Evolutionary conservation across 1,140 invertebrate genomes (phyloP).

Genomic region (Zeugodacus cucurbitae): DNA sequence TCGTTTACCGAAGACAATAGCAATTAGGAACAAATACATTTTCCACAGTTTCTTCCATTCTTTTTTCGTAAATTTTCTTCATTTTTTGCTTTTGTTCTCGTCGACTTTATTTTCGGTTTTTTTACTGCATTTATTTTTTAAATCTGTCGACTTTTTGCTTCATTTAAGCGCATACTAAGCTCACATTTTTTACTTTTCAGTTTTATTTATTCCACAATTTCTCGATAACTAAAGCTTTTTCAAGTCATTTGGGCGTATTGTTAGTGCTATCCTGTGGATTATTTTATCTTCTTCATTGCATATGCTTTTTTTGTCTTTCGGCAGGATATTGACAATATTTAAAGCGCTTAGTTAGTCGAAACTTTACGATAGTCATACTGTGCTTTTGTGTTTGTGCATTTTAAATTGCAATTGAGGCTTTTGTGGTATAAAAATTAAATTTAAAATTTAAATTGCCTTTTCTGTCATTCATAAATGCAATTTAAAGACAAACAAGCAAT

Average conservation of each 20-base stretch:
- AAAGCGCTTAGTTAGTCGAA: not conserved
- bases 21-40: conserved; percentile 33
- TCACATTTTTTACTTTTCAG: not conserved
- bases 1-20: conserved; percentile 25
- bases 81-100: not conserved
- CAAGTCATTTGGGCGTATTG: not conserved
- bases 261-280: not conserved
- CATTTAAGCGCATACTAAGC: not conserved
- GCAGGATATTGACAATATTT: not conserved
- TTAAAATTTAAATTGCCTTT: not conserved
- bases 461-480: too few relatives aligned
- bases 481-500: too few relatives aligned
- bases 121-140: not conserved
- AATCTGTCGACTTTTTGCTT: not conserved
- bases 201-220: conserved; percentile 3
- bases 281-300: not conserved
- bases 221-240: not conserved
- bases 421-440: not conserved
- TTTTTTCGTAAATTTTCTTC: not conserved
- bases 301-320: not conserved
- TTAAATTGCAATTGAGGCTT: not conserved
- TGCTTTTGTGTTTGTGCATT: not conserved
- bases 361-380: not conserved
- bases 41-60: not conserved
- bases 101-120: not conserved